These are phyloP conservation scores for Acipenser oxyrinchus DNA, from an alignment of 2,797 vertebrate genomes.

Conservation along the genomic window DNA sequence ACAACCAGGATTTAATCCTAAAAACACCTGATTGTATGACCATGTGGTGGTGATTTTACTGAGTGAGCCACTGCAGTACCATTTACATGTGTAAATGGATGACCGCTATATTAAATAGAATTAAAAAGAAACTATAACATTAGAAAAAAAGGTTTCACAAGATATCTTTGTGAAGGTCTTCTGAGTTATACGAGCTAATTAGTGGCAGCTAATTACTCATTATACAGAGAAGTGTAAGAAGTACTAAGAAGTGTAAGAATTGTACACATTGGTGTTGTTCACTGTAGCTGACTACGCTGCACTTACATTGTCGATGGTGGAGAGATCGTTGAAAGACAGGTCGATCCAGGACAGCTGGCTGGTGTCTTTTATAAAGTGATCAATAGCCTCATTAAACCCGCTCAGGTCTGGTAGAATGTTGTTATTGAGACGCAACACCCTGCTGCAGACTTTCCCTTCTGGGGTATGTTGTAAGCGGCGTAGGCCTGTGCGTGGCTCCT, in stretches of 20 bases:
- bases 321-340: conserved; percentile 73
- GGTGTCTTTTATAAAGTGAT: conserved; percentile 59
- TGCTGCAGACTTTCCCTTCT: conserved; percentile 53
- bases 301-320: conserved; percentile 62
- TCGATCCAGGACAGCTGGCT: conserved; percentile 71
- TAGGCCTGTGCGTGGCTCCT: conserved; percentile 51
- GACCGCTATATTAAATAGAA: too few species aligned
- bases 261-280: background rate
- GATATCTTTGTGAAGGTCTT: background rate
- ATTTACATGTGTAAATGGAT: too few species aligned
- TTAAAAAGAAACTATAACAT: too few species aligned
- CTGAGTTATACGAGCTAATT: background rate
- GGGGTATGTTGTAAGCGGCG: conserved; percentile 47
- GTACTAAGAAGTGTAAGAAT: conserved; percentile 14
- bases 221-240: too few species aligned
- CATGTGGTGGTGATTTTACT: too few species aligned
- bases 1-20: too few species aligned
- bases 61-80: too few species aligned
- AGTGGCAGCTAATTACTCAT: background rate
- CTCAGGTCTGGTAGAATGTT: conserved; percentile 61
- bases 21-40: too few species aligned
- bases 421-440: conserved; percentile 67
- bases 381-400: conserved; percentile 45
- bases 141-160: too few species aligned
- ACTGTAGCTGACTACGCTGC: background rate